Conservation (phyloP, 2,113 vertebrate genomes). For the Dolichotis patagonum region DNA sequence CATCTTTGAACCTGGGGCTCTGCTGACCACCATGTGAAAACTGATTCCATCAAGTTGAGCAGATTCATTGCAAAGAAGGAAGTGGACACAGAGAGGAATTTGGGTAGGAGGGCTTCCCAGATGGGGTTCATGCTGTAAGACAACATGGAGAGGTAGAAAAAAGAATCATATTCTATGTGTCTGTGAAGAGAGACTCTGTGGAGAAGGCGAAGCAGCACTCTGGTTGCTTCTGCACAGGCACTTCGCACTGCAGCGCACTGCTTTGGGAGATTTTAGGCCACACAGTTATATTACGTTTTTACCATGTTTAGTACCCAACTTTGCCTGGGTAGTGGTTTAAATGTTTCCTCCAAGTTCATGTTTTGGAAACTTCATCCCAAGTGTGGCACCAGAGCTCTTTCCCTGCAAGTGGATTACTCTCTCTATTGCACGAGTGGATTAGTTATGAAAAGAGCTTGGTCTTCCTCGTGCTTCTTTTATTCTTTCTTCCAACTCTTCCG, state of each 20-base stretch:
- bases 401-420: background rate
- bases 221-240: fast-evolving
- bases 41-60: background rate
- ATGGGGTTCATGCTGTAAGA: background rate
- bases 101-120: background rate
- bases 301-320: background rate
- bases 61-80: background rate
- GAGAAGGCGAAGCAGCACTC: background rate
- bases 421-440: background rate
- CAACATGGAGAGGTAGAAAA: background rate
- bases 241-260: background rate
- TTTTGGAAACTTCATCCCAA: background rate
- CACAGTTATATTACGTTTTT: background rate
- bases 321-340: background rate
- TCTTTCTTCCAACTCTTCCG: background rate
- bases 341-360: background rate
- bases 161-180: background rate
- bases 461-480: background rate
- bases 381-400: background rate
- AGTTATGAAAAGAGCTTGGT: background rate
- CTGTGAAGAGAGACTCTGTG: background rate
- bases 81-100: background rate
- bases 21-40: background rate
- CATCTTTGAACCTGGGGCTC: background rate
- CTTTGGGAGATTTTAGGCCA: background rate